Percentiles rank a stretch among this genome's conserved stretches.
Evolutionary conservation across 1,140 invertebrate species (phyloP).

Genomic region (Megathymus violae): DNA sequence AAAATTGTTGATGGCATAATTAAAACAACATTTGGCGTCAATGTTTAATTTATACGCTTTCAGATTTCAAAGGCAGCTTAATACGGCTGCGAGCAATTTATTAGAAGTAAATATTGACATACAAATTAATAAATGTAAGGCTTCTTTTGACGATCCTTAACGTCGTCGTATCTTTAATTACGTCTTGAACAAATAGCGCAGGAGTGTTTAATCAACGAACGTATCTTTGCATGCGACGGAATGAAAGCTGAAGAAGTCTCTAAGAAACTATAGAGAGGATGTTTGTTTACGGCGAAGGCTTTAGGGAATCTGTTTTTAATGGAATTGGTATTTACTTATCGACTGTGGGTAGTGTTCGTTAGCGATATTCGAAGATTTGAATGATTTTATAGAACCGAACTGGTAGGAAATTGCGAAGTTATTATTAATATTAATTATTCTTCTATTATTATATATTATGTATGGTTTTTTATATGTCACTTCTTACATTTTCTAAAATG

Average conservation of each 20-base stretch:
- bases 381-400: not conserved
- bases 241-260: conserved; percentile 75
- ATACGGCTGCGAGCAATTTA: conserved; percentile 63
- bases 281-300: conserved; percentile 55
- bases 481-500: no score
- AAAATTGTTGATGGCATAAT: not conserved
- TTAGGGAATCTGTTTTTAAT: conserved; percentile 41
- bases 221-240: conserved; percentile 73
- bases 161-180: conserved; percentile 77
- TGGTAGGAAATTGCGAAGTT: not conserved
- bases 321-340: conserved; percentile 32
- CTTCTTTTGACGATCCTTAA: conserved; percentile 73
- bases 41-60: conserved; percentile 1
- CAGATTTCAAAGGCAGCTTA: conserved; percentile 51
- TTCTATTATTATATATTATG: no score
- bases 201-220: conserved; percentile 73
- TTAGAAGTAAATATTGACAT: conserved; percentile 76
- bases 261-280: conserved; percentile 68
- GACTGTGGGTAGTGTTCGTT: not conserved
- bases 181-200: conserved; percentile 66
- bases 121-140: conserved; percentile 79
- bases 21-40: not conserved
- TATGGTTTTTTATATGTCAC: no score
- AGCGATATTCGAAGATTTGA: not conserved
- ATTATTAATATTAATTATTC: not conserved